Conservation (phyloP, 2,888 invertebrate genomes). For the Athalia rosae region DNA sequence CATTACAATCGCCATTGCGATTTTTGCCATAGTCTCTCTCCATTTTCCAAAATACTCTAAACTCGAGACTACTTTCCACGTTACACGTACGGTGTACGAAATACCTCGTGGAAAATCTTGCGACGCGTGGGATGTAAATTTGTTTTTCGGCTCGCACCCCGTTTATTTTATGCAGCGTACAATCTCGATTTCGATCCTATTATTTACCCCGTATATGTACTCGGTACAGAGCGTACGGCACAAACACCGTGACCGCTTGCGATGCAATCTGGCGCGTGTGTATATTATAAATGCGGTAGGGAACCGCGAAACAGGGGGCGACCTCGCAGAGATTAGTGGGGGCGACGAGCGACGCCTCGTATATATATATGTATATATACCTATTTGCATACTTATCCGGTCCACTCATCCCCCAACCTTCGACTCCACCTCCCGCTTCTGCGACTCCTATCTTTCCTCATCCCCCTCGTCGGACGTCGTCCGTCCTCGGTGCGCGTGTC, state of each 20-base stretch:
- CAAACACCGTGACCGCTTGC: background rate
- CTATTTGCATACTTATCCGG: conserved; percentile 27
- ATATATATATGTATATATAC: background rate
- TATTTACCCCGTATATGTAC: background rate
- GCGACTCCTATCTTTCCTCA: too few relatives aligned
- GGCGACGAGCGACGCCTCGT: background rate
- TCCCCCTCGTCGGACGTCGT: background rate
- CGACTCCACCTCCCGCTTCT: too few relatives aligned
- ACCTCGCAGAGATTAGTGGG: conserved; percentile 5
- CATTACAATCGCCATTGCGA: too few relatives aligned
- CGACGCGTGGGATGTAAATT: too few relatives aligned
- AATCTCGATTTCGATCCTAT: too few relatives aligned
- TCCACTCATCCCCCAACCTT: background rate
- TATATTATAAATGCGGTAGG: background rate
- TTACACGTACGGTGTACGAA: too few relatives aligned
- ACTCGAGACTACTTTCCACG: too few relatives aligned
- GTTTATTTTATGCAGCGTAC: too few relatives aligned
- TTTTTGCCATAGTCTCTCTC: too few relatives aligned
- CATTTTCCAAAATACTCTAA: too few relatives aligned
- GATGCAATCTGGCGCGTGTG: background rate
- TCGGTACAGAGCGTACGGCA: background rate
- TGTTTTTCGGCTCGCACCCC: too few relatives aligned
- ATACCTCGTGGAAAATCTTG: too few relatives aligned
- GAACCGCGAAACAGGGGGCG: background rate
- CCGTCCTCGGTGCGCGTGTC: conserved; percentile 38